These are phyloP conservation scores for Sebastes schlegelii DNA, from an alignment of 2,113 vertebrate species.

Conservation along the genomic window DNA sequence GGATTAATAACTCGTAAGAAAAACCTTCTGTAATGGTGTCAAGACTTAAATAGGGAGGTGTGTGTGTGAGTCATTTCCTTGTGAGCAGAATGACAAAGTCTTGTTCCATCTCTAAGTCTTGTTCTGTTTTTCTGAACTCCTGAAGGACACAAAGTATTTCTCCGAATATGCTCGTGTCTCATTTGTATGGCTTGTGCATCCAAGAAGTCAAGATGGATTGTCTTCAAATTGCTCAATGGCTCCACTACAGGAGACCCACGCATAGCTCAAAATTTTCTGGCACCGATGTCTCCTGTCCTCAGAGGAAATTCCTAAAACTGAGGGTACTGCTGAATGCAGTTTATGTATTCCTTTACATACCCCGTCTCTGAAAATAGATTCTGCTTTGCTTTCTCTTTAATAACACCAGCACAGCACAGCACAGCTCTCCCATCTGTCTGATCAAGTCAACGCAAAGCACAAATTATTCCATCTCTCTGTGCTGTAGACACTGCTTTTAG, in stretches of 20 bases:
- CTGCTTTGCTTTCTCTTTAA: conserved; percentile 29
- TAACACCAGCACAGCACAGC: conserved; percentile 38
- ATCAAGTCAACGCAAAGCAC: conserved; percentile 37
- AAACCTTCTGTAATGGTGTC: not conserved
- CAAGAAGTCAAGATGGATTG: conserved; percentile 51
- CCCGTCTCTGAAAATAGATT: conserved; percentile 37
- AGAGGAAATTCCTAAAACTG: conserved; percentile 30
- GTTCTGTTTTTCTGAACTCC: conserved; percentile 23
- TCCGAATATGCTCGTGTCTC: conserved; percentile 41
- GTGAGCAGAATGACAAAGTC: not conserved
- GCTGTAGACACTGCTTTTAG: conserved; percentile 56
- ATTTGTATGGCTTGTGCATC: conserved; percentile 54
- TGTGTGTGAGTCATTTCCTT: not conserved
- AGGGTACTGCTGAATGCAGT: conserved; percentile 7
- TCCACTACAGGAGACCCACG: conserved; percentile 31
- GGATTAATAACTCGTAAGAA: not conserved
- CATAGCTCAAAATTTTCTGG: conserved; percentile 14
- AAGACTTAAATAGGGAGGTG: not conserved
- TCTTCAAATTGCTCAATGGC: conserved; percentile 45
- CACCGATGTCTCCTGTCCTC: conserved; percentile 8
- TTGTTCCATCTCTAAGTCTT: not conserved
- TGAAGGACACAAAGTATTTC: not conserved
- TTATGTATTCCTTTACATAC: conserved; percentile 45
- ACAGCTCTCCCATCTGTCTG: conserved; percentile 31
- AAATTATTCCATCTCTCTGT: conserved; percentile 57